Evolutionary conservation across 1,140 invertebrate species (phyloP), one percentile per base, ranked within the genome.

Genomic region (Sinella curviseta): DNA sequence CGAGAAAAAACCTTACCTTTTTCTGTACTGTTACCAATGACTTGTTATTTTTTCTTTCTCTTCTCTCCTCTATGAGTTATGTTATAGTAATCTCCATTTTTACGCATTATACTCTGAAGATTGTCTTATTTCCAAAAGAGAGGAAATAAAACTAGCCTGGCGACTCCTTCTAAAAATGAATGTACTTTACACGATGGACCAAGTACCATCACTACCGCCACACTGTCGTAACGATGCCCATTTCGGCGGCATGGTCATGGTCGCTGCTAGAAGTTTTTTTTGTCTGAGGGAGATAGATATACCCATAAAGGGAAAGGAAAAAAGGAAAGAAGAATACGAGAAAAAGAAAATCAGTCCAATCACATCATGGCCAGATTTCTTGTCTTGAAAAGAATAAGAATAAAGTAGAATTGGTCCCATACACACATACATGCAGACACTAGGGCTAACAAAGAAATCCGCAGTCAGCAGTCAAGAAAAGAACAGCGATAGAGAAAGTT

Each of bases 161-260:
- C 12, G 65, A 70, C 65, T 70, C 55, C 55, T 33, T 1, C 26
- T 31, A 8, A 70, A 70, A 70, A 17, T 12, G 31, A 65, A 8
- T n/a, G 57, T 65, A 65, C 16, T 65, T 65, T n/a, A n/a, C n/a
- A n/a, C n/a, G n/a, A n/a, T n/a, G n/a, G n/a, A n/a, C n/a, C n/a
- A n/a, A n/a, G 24, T 8, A 26, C 8, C 39, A 48, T 12, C 8
- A 20, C 20, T 48, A 12, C 24, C 31, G 12, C 65, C 65, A 70
- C n/a, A 70, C 65, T 70, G 65, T 70, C 26, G 65, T 33, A 70
- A 70, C 26, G 12, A 33, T 33, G 31, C 31, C 24, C 65, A 33
- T 33, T 70, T 8, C 65, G 12, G 26, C 31, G 65, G 65, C 65
- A 70, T 70, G 65, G 65, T 70, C 65, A 70, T 70, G 65, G 65